These are phyloP conservation scores for Astur gentilis DNA, from an alignment of 2,113 vertebrate genomes.

Conservation along the genomic window DNA sequence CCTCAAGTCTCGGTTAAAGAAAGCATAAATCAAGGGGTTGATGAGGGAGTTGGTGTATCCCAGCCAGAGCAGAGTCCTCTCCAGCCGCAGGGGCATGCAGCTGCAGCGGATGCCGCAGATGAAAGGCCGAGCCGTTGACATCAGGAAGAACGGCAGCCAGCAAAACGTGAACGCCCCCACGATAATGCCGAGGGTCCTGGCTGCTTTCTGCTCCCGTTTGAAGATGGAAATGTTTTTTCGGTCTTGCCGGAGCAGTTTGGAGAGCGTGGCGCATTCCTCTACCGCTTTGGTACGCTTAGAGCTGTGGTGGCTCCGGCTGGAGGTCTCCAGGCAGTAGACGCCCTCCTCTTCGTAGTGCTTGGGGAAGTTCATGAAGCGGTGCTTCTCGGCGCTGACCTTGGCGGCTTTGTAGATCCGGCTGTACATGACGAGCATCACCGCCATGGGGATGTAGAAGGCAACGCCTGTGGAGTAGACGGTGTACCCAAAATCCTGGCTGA, in stretches of 20 bases:
- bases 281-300: constrained; percentile 46
- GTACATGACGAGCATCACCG: constrained; percentile 77
- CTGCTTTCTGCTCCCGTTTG: constrained; percentile 76
- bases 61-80: constrained; percentile 76
- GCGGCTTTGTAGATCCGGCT: constrained; percentile 72
- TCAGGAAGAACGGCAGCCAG: constrained; percentile 75
- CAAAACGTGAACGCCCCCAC: constrained; percentile 73
- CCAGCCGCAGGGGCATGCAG: constrained; percentile 70
- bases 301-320: constrained; percentile 36
- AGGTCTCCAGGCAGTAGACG: constrained; percentile 56
- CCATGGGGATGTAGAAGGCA: constrained; percentile 77
- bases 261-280: constrained; percentile 70
- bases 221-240: constrained; percentile 78
- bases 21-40: constrained; percentile 76
- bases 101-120: constrained; percentile 72
- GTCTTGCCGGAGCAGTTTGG: constrained; percentile 72
- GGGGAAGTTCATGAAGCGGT: constrained; percentile 71
- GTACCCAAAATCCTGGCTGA: constrained; percentile 78
- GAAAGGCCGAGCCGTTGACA: constrained; percentile 73
- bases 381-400: constrained; percentile 70
- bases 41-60: constrained; percentile 77
- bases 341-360: constrained; percentile 55
- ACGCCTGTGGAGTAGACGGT: constrained; percentile 74
- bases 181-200: constrained; percentile 74
- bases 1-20: constrained; percentile 76